Percentiles rank a stretch among this genome's conserved stretches.
Conservation (phyloP, 2,888 invertebrate species). For the Torymus tubicola region DNA sequence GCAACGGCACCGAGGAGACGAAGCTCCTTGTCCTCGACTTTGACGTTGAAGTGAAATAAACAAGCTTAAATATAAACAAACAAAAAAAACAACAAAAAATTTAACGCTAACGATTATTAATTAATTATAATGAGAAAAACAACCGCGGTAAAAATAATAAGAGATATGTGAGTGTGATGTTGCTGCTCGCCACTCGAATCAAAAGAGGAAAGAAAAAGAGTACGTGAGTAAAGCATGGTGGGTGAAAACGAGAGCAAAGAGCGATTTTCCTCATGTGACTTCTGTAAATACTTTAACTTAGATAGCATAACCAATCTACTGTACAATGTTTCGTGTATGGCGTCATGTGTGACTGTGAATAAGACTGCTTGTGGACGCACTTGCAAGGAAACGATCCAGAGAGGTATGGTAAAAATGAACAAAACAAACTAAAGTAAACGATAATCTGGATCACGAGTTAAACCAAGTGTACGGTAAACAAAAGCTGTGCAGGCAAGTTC, state of each 20-base stretch:
- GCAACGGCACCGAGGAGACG: conserved; percentile 99
- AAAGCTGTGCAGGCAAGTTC: conserved; percentile 19
- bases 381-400: conserved; percentile 33
- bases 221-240: background rate
- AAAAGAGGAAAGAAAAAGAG: conserved; percentile 25
- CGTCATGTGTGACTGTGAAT: conserved; percentile 74
- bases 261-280: conserved; percentile 53
- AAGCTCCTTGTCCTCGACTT: conserved; percentile 98
- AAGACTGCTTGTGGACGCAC: conserved; percentile 69
- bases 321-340: conserved; percentile 74
- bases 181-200: conserved; percentile 43
- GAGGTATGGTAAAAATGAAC: conserved; percentile 41
- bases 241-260: conserved; percentile 12
- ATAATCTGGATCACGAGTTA: conserved; percentile 18
- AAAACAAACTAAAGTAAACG: conserved; percentile 4
- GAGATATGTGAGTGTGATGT: conserved; percentile 31
- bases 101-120: conserved; percentile 49
- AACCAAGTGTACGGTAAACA: conserved; percentile 20
- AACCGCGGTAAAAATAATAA: conserved; percentile 22
- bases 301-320: conserved; percentile 69
- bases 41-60: conserved; percentile 84
- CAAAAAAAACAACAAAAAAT: conserved; percentile 38
- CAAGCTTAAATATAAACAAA: conserved; percentile 54
- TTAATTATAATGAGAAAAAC: conserved; percentile 35
- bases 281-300: conserved; percentile 59